Evolutionary conservation across 2,888 invertebrate species (phyloP).

Genomic region (Tethea ocularis): DNA sequence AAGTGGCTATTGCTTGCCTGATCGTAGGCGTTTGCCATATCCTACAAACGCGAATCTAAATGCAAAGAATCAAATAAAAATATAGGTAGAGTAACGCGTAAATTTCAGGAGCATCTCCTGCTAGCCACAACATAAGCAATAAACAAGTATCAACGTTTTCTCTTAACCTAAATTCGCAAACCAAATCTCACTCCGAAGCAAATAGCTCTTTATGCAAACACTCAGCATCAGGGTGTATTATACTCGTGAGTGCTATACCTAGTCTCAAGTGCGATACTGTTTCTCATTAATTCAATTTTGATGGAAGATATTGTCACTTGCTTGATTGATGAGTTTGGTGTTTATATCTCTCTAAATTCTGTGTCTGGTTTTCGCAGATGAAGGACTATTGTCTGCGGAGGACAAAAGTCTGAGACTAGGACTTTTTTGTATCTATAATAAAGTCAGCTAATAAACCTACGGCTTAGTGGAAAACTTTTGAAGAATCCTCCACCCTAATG

Average conservation of each 20-base stretch:
- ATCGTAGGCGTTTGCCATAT: too few relatives aligned
- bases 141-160: slow-evolving; percentile 1
- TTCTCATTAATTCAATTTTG: neutral
- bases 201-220: slow-evolving; percentile 10
- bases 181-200: slow-evolving; percentile 10
- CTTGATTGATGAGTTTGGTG: neutral
- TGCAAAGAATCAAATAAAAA: too few relatives aligned
- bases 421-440: too few relatives aligned
- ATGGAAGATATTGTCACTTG: neutral
- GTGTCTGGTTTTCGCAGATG: neutral
- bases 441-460: too few relatives aligned
- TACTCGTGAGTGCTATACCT: neutral
- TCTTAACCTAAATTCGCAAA: slow-evolving; percentile 11
- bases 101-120: neutral
- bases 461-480: too few relatives aligned
- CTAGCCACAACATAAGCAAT: neutral
- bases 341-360: neutral
- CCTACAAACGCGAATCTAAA: too few relatives aligned
- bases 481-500: too few relatives aligned
- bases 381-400: too few relatives aligned
- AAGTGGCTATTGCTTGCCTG: too few relatives aligned
- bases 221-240: slow-evolving; percentile 7
- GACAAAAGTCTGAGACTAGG: too few relatives aligned
- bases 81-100: too few relatives aligned
- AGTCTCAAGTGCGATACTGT: neutral